Evolutionary conservation across 1,140 invertebrate genomes (phyloP).

Genomic region (Drosophila fuyamai): DNA sequence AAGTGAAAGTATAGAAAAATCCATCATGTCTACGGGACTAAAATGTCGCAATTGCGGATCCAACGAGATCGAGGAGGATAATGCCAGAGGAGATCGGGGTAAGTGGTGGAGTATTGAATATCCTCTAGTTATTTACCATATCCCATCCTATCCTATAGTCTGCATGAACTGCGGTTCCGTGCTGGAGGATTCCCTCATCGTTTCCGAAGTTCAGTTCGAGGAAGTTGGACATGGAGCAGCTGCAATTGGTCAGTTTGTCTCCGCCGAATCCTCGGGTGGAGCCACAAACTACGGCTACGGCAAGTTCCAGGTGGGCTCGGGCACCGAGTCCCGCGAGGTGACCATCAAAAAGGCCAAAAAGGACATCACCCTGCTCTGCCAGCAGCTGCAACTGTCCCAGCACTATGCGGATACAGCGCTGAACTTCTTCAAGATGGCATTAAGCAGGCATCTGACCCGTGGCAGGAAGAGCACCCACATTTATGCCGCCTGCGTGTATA

Average conservation of each 20-base stretch:
- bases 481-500: conserved; percentile 98
- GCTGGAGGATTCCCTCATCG: conserved; percentile 97
- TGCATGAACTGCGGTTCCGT: conserved; percentile 98
- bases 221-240: conserved; percentile 95
- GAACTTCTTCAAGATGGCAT: conserved; percentile 98
- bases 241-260: conserved; percentile 96
- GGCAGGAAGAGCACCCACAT: conserved; percentile 96
- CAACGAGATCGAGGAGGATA: conserved; percentile 97
- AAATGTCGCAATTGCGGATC: conserved; percentile 97
- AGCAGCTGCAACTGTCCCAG: conserved; percentile 93
- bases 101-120: background rate
- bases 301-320: conserved; percentile 92
- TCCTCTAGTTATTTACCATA: background rate
- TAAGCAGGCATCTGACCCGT: conserved; percentile 94
- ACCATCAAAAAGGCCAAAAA: conserved; percentile 94
- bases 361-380: conserved; percentile 91
- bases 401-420: conserved; percentile 96
- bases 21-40: conserved; percentile 72
- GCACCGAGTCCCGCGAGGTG: conserved; percentile 95
- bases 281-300: conserved; percentile 90
- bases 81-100: conserved; percentile 92
- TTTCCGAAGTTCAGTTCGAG: conserved; percentile 98
- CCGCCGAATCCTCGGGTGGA: conserved; percentile 93
- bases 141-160: conserved; percentile 85
- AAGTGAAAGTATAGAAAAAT: background rate